Conservation (phyloP, 2,888 invertebrate species). For the Phlogophora meticulosa region DNA sequence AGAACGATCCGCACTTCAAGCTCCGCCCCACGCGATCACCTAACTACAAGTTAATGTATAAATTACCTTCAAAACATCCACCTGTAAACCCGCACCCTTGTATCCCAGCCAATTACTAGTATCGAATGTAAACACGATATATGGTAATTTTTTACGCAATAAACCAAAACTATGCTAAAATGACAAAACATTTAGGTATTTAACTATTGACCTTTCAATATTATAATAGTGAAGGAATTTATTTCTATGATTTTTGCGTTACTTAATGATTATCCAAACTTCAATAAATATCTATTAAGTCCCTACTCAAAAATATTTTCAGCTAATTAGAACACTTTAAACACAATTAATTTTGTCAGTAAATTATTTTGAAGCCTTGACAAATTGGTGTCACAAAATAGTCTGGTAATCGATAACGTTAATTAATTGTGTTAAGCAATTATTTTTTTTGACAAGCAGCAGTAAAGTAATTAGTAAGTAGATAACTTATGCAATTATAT, state of each 20-base stretch:
- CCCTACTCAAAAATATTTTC: conserved; percentile 5
- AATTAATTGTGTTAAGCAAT: conserved; percentile 39
- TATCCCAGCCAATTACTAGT: conserved; percentile 20
- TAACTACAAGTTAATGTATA: conserved; percentile 82
- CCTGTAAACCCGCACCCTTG: conserved; percentile 69
- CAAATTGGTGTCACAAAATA: conserved; percentile 26
- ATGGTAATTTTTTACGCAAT: conserved; percentile 8
- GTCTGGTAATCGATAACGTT: conserved; percentile 32
- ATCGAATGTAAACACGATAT: not conserved
- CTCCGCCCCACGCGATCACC: conserved; percentile 86
- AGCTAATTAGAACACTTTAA: conserved; percentile 22
- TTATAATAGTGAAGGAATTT: not conserved
- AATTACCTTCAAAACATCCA: conserved; percentile 77
- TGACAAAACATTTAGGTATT: not conserved
- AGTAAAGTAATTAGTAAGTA: conserved; percentile 21
- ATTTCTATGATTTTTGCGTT: not conserved
- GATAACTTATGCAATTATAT: conserved; percentile 21
- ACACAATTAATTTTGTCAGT: conserved; percentile 12
- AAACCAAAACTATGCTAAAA: not conserved
- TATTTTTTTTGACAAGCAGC: conserved; percentile 16
- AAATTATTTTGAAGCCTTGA: conserved; percentile 36
- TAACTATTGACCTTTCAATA: not conserved
- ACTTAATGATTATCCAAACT: conserved; percentile 11
- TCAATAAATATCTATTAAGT: not conserved
- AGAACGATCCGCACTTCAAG: conserved; percentile 89